Conservation (phyloP, 2,888 invertebrate genomes). For the Ectemnius cavifrons region DNA sequence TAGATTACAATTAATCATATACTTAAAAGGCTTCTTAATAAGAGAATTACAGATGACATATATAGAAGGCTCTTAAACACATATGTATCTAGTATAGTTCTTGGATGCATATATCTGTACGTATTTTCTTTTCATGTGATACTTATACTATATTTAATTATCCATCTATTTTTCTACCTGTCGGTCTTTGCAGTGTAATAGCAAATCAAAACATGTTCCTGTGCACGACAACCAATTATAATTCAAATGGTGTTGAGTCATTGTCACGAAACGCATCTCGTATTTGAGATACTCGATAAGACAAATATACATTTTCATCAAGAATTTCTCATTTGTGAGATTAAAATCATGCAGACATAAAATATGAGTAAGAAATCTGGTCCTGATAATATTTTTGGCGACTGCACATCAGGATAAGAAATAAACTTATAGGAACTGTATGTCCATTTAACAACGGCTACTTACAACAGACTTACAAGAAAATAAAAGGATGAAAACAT, state of each 20-base stretch:
- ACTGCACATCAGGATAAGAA: constrained; percentile 51
- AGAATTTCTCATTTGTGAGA: constrained; percentile 33
- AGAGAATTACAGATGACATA: too few species aligned
- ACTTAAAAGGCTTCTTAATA: too few species aligned
- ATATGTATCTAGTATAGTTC: too few species aligned
- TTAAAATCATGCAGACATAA: constrained; percentile 59
- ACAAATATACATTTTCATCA: constrained; percentile 20
- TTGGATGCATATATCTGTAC: too few species aligned
- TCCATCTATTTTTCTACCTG: constrained; percentile 34
- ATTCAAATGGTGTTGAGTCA: constrained; percentile 18
- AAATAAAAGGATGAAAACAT: constrained; percentile 66
- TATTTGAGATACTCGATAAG: constrained; percentile 6
- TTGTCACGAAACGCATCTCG: not conserved
- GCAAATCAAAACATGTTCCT: constrained; percentile 22
- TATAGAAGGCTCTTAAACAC: too few species aligned
- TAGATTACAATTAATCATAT: too few species aligned
- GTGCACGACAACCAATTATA: constrained; percentile 11
- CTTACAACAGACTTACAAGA: constrained; percentile 53
- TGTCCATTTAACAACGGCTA: constrained; percentile 57
- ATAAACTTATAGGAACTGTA: constrained; percentile 44
- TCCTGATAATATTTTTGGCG: constrained; percentile 35
- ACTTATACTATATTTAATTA: not conserved
- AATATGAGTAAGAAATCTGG: constrained; percentile 45
- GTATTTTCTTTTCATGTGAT: too few species aligned
- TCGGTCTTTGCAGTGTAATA: constrained; percentile 19